A percentile compares a stretch with the other conserved stretches of the same genome.
These are phyloP conservation scores for Drosophila mercatorum DNA, from an alignment of 2,888 invertebrate species.

Conservation along the genomic window DNA sequence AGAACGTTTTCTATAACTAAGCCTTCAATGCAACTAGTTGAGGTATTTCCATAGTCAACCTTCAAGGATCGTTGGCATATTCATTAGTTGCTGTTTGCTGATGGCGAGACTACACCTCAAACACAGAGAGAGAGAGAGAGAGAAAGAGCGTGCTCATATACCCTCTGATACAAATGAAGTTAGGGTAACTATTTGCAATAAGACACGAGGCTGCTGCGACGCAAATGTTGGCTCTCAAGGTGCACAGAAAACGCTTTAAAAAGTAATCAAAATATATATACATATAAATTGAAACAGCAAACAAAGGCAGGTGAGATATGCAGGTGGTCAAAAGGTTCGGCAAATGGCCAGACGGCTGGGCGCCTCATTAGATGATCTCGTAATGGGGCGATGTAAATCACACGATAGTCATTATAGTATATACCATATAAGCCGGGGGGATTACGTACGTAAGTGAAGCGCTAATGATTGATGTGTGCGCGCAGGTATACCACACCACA, in stretches of 20 bases:
- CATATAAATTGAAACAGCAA: slow-evolving; percentile 3
- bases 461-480: slow-evolving; percentile 67
- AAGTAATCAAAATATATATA: not conserved
- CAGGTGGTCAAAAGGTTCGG: slow-evolving; percentile 23
- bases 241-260: slow-evolving; percentile 15
- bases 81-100: slow-evolving; percentile 26
- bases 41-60: slow-evolving; percentile 17
- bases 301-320: slow-evolving; percentile 4
- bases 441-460: slow-evolving; percentile 29
- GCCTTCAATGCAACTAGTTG: not conserved
- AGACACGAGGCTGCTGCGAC: slow-evolving; percentile 57
- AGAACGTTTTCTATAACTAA: not conserved
- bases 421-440: slow-evolving; percentile 42
- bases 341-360: slow-evolving; percentile 51
- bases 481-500: not conserved
- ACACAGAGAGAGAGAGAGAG: not conserved
- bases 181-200: slow-evolving; percentile 48
- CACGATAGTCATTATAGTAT: slow-evolving; percentile 28
- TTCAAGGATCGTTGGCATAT: slow-evolving; percentile 20
- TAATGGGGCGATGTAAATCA: slow-evolving; percentile 52
- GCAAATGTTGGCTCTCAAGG: slow-evolving; percentile 40
- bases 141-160: slow-evolving; percentile 15
- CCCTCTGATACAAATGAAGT: slow-evolving; percentile 37
- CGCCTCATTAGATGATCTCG: slow-evolving; percentile 58
- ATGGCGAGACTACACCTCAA: slow-evolving; percentile 14